Conservation (phyloP, 2,888 invertebrate species). For the Acanthococcus lagerstroemiae region DNA sequence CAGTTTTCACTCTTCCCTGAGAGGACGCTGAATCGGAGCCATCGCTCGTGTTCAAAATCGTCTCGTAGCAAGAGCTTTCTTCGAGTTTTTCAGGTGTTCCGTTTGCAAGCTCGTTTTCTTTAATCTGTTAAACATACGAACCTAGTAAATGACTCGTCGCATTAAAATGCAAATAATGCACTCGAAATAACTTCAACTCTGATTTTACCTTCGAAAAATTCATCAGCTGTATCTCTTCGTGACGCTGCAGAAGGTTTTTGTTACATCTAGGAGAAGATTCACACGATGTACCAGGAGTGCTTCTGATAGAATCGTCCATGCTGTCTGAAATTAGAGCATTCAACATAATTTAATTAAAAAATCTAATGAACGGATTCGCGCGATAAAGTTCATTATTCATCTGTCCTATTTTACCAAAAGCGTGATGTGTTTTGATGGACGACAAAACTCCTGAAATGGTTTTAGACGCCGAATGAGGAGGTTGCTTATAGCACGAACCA, state of each 20-base stretch:
- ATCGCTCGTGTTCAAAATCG: background rate
- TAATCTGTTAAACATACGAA: no score
- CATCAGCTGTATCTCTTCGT: conserved; percentile 15
- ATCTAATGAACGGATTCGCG: no score
- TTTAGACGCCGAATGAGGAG: background rate
- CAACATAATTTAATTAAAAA: background rate
- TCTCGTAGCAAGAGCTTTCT: background rate
- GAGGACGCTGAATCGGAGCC: background rate
- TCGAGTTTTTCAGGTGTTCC: no score
- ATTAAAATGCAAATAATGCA: no score
- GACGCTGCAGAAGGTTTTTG: background rate
- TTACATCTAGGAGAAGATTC: conserved; percentile 8
- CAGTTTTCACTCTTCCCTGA: background rate
- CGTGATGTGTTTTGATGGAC: conserved; percentile 4
- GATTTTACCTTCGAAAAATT: background rate
- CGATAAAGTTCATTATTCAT: no score
- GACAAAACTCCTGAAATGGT: conserved; percentile 1
- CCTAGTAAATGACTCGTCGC: no score
- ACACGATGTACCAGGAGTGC: conserved; percentile 10
- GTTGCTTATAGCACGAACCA: conserved; percentile 12
- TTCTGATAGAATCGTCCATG: conserved; percentile 10
- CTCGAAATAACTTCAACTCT: no score
- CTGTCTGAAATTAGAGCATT: no score
- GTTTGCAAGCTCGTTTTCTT: no score
- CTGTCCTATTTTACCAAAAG: conserved; percentile 5